These are phyloP conservation scores for Lutra lutra DNA, from an alignment of 2,797 vertebrate genomes.

Conservation along the genomic window DNA sequence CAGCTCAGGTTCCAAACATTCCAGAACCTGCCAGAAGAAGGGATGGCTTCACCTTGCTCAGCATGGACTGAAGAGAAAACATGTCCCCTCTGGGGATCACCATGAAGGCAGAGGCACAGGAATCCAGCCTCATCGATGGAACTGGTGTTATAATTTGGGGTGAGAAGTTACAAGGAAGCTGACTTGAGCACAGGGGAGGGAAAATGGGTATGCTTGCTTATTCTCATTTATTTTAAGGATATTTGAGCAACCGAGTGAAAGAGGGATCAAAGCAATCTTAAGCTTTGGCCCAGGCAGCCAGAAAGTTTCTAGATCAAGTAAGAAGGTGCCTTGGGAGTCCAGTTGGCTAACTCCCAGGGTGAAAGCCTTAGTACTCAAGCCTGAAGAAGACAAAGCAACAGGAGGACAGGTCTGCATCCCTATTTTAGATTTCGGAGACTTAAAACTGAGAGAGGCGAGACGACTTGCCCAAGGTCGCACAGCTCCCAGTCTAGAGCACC, in stretches of 20 bases:
- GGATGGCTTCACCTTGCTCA: neutral
- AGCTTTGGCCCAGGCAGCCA: neutral
- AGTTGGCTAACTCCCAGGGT: neutral
- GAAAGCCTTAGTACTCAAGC: neutral
- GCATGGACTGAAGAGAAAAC: neutral
- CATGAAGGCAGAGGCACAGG: fast-evolving
- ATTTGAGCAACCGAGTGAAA: neutral
- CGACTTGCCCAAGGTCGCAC: neutral
- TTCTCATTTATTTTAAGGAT: neutral
- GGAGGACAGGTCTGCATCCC: neutral
- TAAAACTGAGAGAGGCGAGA: neutral
- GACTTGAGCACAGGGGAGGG: neutral
- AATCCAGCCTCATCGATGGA: neutral
- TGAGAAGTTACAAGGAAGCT: neutral
- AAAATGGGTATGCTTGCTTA: fast-evolving
- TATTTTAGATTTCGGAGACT: neutral
- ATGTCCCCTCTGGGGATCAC: neutral
- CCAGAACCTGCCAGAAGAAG: neutral
- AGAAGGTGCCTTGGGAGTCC: neutral
- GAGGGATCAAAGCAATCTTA: neutral
- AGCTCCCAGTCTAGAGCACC: neutral
- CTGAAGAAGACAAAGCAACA: neutral
- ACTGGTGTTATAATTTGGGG: neutral
- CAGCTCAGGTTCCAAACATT: neutral
- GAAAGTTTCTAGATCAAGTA: neutral